phyloP scores from a whole-genome alignment of 2,888 invertebrate species.

The Pseudanteris insignis region DNA sequence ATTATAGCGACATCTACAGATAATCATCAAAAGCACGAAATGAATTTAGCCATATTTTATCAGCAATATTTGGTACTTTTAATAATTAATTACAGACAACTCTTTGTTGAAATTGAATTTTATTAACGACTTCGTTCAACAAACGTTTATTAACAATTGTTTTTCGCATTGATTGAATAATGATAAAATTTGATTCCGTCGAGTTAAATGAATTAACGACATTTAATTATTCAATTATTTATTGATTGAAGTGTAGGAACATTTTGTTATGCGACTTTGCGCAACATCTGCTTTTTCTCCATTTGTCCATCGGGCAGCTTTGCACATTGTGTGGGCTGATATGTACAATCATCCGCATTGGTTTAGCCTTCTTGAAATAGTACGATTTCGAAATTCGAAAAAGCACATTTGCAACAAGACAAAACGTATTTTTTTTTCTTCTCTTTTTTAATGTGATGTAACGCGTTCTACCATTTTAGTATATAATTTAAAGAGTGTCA shows the following conservation, averaged over 20 bases:
- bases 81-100: too few relatives aligned
- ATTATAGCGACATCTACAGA: too few relatives aligned
- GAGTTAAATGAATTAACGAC: too few relatives aligned
- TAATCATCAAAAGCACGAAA: too few relatives aligned
- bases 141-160: too few relatives aligned
- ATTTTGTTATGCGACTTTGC: conserved; percentile 31
- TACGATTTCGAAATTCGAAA: conserved; percentile 46
- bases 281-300: conserved; percentile 46
- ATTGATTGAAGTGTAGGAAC: conserved; percentile 23
- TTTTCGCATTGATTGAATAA: too few relatives aligned
- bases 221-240: not conserved
- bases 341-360: conserved; percentile 43
- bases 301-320: conserved; percentile 44
- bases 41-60: too few relatives aligned
- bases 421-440: conserved; percentile 42
- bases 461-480: conserved; percentile 30
- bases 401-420: conserved; percentile 41
- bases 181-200: too few relatives aligned
- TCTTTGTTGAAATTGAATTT: too few relatives aligned
- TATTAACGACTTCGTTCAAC: too few relatives aligned
- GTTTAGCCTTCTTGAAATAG: conserved; percentile 45
- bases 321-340: conserved; percentile 41
- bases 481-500: conserved; percentile 23
- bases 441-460: conserved; percentile 41
- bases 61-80: too few relatives aligned